Percentiles rank a stretch among this genome's conserved stretches.
These are phyloP conservation scores for Cerastoderma edule DNA, from an alignment of 2,888 invertebrate species.

Conservation along the genomic window DNA sequence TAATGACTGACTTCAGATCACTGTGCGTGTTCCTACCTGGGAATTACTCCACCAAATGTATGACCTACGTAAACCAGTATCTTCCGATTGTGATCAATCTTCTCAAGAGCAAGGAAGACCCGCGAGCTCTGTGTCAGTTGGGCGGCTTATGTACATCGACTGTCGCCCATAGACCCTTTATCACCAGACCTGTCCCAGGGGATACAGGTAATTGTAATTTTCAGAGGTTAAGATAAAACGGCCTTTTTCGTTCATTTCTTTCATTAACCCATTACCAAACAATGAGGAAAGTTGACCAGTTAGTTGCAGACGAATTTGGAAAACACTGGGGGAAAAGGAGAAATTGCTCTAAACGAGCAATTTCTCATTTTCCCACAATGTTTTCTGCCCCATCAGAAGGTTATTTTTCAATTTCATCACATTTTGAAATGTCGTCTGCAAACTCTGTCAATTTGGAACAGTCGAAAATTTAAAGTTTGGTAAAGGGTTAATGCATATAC, in stretches of 20 bases:
- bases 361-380: background rate
- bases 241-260: background rate
- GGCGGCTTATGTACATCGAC: slow-evolving; percentile 69
- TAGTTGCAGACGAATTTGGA: background rate
- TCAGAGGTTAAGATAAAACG: too few relatives aligned
- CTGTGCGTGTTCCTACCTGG: slow-evolving; percentile 90
- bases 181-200: slow-evolving; percentile 53
- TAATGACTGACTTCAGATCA: slow-evolving; percentile 88
- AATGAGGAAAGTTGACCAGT: too few relatives aligned
- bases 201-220: background rate
- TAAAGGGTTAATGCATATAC: too few relatives aligned
- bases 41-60: slow-evolving; percentile 87
- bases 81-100: slow-evolving; percentile 74
- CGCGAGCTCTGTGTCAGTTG: slow-evolving; percentile 74
- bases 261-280: too few relatives aligned
- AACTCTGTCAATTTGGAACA: too few relatives aligned
- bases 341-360: background rate
- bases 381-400: too few relatives aligned
- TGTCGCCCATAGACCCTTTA: background rate
- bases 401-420: too few relatives aligned
- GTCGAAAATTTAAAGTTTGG: too few relatives aligned
- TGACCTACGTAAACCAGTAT: slow-evolving; percentile 86
- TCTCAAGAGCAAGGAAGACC: slow-evolving; percentile 75
- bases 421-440: too few relatives aligned
- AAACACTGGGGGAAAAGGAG: slow-evolving; percentile 11